These are phyloP conservation scores for Schizaphis graminum DNA, from an alignment of 2,888 invertebrate species.

Conservation along the genomic window DNA sequence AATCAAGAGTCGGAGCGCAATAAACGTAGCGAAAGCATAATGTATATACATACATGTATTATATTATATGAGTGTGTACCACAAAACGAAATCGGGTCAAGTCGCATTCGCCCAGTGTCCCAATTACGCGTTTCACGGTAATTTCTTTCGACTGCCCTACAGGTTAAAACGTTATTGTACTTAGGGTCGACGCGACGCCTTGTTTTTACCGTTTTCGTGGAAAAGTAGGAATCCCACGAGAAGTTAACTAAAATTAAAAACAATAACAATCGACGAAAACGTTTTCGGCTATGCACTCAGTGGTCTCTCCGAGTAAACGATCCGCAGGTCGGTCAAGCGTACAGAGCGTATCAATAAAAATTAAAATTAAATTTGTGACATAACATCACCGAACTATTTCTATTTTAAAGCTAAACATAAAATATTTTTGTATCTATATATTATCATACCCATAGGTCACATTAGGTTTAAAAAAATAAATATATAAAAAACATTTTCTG, in stretches of 20 bases:
- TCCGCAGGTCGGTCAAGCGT: background rate
- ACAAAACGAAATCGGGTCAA: background rate
- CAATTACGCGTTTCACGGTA: background rate
- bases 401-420: background rate
- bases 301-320: too few relatives aligned
- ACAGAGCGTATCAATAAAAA: too few relatives aligned
- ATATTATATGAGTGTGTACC: background rate
- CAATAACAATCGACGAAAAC: background rate
- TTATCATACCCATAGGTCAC: background rate
- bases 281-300: background rate
- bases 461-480: background rate
- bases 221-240: background rate
- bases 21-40: background rate
- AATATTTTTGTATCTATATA: background rate
- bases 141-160: background rate
- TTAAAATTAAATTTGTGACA: background rate
- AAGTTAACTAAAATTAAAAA: background rate
- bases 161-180: background rate
- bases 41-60: background rate
- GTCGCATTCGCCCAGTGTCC: background rate
- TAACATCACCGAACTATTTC: background rate
- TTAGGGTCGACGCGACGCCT: background rate
- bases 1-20: constrained; percentile 27
- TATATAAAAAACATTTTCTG: background rate
- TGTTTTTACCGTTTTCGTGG: background rate